Conservation (phyloP, 2,888 invertebrate genomes). For the Macaria liturata region DNA sequence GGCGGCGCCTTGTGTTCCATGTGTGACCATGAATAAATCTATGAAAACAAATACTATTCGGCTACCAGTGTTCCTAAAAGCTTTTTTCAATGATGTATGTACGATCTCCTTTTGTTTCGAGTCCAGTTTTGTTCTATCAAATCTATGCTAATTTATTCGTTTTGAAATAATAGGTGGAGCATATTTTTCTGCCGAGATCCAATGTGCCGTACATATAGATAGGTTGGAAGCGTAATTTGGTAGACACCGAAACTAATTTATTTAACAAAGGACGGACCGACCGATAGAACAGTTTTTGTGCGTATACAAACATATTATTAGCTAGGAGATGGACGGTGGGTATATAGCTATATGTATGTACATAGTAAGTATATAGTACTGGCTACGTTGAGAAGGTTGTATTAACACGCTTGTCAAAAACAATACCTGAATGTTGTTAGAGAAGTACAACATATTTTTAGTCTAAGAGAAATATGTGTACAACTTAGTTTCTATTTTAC, state of each 20-base stretch:
- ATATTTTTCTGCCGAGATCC: conserved; percentile 75
- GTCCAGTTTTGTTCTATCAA: conserved; percentile 73
- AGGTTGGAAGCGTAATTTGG: conserved; percentile 82
- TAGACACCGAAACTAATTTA: conserved; percentile 85
- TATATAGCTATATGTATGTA: conserved; percentile 5
- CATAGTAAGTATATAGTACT: neutral
- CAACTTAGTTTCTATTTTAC: conserved; percentile 7
- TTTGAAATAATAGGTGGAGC: conserved; percentile 75
- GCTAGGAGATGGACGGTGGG: conserved; percentile 24
- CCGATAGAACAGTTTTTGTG: conserved; percentile 79
- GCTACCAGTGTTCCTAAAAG: conserved; percentile 79
- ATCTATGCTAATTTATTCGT: conserved; percentile 78
- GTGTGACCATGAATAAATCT: conserved; percentile 81
- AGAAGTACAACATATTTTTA: conserved; percentile 17
- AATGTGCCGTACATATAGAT: conserved; percentile 74
- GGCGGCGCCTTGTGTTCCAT: conserved; percentile 75
- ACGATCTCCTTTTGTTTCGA: conserved; percentile 74
- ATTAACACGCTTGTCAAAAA: conserved; percentile 21
- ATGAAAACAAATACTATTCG: conserved; percentile 82
- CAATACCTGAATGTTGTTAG: conserved; percentile 7
- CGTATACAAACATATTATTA: conserved; percentile 75
- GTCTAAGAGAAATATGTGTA: neutral
- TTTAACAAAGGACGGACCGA: conserved; percentile 82
- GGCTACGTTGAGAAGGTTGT: conserved; percentile 12
- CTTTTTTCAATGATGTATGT: conserved; percentile 67